phyloP scores from a whole-genome alignment of 2,888 invertebrate species.

The Drosophila merina region DNA sequence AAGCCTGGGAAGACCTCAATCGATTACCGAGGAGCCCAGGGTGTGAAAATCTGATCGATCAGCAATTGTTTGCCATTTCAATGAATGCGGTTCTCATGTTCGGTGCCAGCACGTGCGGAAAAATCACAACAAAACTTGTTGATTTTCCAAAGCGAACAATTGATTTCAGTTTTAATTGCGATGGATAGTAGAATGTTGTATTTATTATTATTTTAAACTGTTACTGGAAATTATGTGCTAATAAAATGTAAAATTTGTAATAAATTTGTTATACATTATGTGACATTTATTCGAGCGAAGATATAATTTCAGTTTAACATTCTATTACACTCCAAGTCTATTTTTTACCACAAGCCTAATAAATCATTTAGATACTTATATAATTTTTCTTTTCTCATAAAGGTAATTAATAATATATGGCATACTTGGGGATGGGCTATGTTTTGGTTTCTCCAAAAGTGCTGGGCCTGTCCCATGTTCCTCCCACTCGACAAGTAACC shows the following conservation, averaged over 20 bases:
- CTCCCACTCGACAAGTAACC: slow-evolving; percentile 15
- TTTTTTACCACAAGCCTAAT: no score
- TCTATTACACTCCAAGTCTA: no score
- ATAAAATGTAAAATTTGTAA: not conserved
- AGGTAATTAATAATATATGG: not conserved
- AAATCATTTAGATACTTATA: not conserved
- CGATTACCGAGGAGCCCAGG: slow-evolving; percentile 12
- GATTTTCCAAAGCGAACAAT: slow-evolving; percentile 13
- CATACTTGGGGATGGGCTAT: not conserved
- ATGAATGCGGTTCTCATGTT: slow-evolving; percentile 13
- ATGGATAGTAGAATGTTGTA: not conserved
- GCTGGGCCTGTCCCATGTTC: slow-evolving; percentile 20
- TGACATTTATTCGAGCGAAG: not conserved
- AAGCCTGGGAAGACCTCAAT: slow-evolving; percentile 17
- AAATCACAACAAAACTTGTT: slow-evolving; percentile 15
- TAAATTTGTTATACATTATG: not conserved
- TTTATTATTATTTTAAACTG: not conserved
- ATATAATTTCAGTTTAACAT: no score
- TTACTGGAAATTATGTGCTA: not conserved
- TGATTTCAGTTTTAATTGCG: not conserved
- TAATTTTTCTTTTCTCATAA: not conserved
- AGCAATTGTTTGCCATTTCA: slow-evolving; percentile 20
- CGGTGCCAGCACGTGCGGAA: slow-evolving; percentile 41
- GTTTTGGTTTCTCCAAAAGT: not conserved
- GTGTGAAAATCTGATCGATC: slow-evolving; percentile 39